Conservation (phyloP, 2,888 invertebrate species). For the Psococerastis gibbosa region DNA sequence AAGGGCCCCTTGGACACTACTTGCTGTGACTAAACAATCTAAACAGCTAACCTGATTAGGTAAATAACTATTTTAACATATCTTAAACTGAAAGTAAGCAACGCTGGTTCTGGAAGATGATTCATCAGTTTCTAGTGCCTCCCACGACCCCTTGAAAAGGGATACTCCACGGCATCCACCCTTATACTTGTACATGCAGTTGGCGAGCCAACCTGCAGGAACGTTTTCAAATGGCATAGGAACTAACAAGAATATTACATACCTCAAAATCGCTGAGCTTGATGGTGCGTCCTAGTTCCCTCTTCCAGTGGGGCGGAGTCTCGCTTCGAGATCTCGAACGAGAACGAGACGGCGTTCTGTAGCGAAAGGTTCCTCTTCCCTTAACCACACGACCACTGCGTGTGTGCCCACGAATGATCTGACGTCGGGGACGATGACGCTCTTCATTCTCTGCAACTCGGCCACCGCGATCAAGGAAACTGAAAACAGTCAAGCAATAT, state of each 20-base stretch:
- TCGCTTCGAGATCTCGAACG: constrained; percentile 69
- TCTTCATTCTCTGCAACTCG: constrained; percentile 19
- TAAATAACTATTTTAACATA: too few relatives aligned
- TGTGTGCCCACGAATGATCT: constrained; percentile 26
- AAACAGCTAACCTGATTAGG: not conserved
- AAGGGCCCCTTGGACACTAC: not conserved
- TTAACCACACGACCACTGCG: constrained; percentile 70
- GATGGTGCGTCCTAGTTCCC: constrained; percentile 68
- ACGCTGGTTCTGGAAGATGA: too few relatives aligned
- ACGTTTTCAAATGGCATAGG: too few relatives aligned
- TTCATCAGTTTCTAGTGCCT: too few relatives aligned
- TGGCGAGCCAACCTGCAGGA: too few relatives aligned
- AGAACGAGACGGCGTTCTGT: constrained; percentile 56
- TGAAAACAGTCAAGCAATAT: constrained; percentile 12
- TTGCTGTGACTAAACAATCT: not conserved
- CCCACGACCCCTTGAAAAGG: too few relatives aligned
- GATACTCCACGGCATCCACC: too few relatives aligned
- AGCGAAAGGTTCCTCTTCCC: constrained; percentile 77
- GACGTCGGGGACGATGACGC: constrained; percentile 20
- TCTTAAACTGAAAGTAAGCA: too few relatives aligned
- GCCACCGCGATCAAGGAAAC: constrained; percentile 26
- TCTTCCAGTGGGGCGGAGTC: constrained; percentile 89
- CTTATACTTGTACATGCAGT: too few relatives aligned
- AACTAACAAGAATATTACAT: constrained; percentile 12
- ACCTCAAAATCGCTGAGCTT: constrained; percentile 65